Conservation (phyloP, 2,797 vertebrate genomes). For the Clarias laeviceps region DNA sequence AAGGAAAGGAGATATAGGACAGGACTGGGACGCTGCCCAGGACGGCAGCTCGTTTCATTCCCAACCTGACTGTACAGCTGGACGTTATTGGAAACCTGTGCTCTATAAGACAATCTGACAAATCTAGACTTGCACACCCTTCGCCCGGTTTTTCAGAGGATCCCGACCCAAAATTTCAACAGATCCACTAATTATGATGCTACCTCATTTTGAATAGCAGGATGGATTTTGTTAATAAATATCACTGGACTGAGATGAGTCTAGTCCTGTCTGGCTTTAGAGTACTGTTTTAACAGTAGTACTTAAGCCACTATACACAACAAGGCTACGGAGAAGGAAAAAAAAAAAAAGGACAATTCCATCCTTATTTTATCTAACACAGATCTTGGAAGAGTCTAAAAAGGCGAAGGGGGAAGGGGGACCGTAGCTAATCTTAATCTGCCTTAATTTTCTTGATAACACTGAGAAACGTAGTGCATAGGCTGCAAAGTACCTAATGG, state of each 20-base stretch:
- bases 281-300: conserved; percentile 1
- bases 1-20: conserved; percentile 53
- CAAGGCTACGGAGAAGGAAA: background rate
- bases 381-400: conserved; percentile 33
- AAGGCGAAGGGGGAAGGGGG: conserved; percentile 17
- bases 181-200: background rate
- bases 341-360: conserved; percentile 66
- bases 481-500: conserved; percentile 60
- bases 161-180: background rate
- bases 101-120: conserved; percentile 37
- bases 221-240: conserved; percentile 5
- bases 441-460: conserved; percentile 58
- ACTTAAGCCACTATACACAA: conserved; percentile 4
- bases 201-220: background rate
- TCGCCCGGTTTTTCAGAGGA: background rate
- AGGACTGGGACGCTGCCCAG: conserved; percentile 36
- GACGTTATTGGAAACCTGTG: conserved; percentile 39
- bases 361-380: conserved; percentile 21
- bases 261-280: background rate
- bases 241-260: conserved; percentile 7
- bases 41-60: conserved; percentile 30
- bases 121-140: conserved; percentile 21
- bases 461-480: conserved; percentile 59
- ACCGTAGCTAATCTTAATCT: conserved; percentile 38
- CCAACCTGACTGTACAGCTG: conserved; percentile 38